Evolutionary conservation across 2,888 invertebrate species (phyloP), one percentile per base, ranked within the genome.

Genomic region (Cerastis rubricosa): DNA sequence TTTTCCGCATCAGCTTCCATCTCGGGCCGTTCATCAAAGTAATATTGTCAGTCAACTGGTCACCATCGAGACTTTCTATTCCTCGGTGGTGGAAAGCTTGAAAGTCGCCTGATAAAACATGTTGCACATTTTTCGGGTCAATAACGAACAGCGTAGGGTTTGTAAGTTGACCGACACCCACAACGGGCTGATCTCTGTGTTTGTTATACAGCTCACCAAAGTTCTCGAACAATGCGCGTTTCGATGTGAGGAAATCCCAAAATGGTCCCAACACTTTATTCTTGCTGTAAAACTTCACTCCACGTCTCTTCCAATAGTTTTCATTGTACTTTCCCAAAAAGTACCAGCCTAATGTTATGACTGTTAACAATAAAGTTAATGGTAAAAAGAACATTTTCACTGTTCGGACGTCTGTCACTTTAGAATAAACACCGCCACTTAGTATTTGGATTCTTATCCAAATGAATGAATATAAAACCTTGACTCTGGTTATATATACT

Each of bases 1-100:
- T 95, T 57, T 94, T 93, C 2, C 95, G 80, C 71, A 94, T 90
- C 14, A 91, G 78, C 77, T 94, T 93, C 96, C 95, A 95, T 76
- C 89, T 87, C 2, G 90, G 90, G 1, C 94, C 90, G 49, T 92
- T 85, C 80, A 92, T 88, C 47, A 94, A 92, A 3, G 91, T 80
- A 6, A 94, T 82, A 25, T 90, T 94, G 61, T 94, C 90, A 5
- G 90, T 81, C 6, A 94, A 84, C 19, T 85, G 77, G 65, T 94
- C 94, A 1, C 85, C 85, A 25, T 90, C 83, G 29, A 87, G 78
- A 25, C 81, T 78, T 6, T 86, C 84, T 0, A 92, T 1, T 25
- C 93, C 94, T 77, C 93, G 87, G 63, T 91, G 88, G 69, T 87
- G 81, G 73, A 94, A 94, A 29, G 90, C 87, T 22, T 88, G 87